Evolutionary conservation across 2,113 vertebrate genomes (phyloP), one percentile per base, ranked within the genome.

Genomic region (Ranitomeya imitator): DNA sequence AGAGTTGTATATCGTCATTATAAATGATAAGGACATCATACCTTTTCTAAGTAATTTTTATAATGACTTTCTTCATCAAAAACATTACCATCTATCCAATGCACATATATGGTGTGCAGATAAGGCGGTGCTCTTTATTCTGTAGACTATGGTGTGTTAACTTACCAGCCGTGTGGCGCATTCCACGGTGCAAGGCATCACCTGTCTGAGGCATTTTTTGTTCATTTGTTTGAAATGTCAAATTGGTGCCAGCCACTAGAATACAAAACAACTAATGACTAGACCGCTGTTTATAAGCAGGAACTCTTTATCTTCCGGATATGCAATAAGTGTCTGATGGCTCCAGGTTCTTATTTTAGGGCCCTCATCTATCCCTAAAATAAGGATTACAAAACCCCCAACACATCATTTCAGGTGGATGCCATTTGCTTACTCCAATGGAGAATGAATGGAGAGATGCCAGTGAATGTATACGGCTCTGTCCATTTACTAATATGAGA

Each of bases 131-230:
- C 78, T 57, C 9, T 57, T 57, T 79, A 15, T 23, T 26, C 13
- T 7, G 6, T 59, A 9, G 10, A 9, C n/a, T 31, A 7, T 37
- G 9, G 6, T 12, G 6, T 54, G 4, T 19, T 19, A 19, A 78
- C 87, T 65, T 51, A 88, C 87, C 87, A 67, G 87, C 79, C 73
- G 61, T 78, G 80, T 88, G 87, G 71, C 87, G 87, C 31, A 88
- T 60, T 88, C 87, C 87, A 84, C 82, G 87, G 23, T 76, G 69
- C 73, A 88, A 61, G 87, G 87, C 80, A 83, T 83, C 71, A 21
- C 81, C 87, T 83, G 80, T 77, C 71, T 83, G 80, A 77, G 87
- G 71, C 87, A 88, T 65, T 83, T 88, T 88, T 61, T 88, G 87
- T 83, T 88, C 87, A 77, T 63, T 84, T 31, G 81, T 63, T 21